Conservation (phyloP, 1,140 invertebrate species). For the Amphibalanus amphitrite region DNA sequence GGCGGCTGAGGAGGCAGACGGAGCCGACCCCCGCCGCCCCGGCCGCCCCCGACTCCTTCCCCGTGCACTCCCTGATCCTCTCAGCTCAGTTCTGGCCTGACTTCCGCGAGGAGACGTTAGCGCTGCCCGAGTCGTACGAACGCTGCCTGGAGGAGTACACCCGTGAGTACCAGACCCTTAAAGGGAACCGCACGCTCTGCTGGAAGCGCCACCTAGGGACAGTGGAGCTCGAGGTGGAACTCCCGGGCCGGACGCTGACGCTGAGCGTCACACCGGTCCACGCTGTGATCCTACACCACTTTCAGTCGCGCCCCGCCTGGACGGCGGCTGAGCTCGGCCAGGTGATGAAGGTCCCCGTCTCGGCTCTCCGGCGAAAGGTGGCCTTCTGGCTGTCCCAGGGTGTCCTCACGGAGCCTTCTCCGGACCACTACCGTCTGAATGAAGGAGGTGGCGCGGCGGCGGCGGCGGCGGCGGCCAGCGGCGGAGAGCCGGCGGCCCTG, state of each 20-base stretch:
- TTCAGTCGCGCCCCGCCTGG: slow-evolving; percentile 62
- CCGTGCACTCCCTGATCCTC: slow-evolving; percentile 66
- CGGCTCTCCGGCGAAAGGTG: slow-evolving; percentile 63
- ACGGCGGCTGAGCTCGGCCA: slow-evolving; percentile 48
- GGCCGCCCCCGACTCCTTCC: slow-evolving; percentile 29
- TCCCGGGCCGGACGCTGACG: slow-evolving; percentile 59
- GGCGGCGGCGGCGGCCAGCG: slow-evolving; percentile 24
- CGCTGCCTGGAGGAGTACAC: slow-evolving; percentile 71
- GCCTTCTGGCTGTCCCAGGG: slow-evolving; percentile 75
- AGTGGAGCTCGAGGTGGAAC: slow-evolving; percentile 79
- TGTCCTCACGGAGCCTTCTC: slow-evolving; percentile 50
- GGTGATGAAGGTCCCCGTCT: slow-evolving; percentile 63
- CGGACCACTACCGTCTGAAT: slow-evolving; percentile 55
- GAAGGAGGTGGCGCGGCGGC: too few relatives aligned
- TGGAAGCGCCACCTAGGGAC: slow-evolving; percentile 88
- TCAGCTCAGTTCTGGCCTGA: slow-evolving; percentile 98
- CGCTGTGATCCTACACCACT: slow-evolving; percentile 86
- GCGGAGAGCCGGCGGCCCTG: slow-evolving; percentile 35
- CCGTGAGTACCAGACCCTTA: slow-evolving; percentile 77
- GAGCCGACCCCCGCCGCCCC: slow-evolving; percentile 8
- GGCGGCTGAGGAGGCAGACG: slow-evolving; percentile 12
- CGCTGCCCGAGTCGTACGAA: slow-evolving; percentile 61
- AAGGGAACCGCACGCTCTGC: slow-evolving; percentile 71
- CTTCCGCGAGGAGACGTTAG: slow-evolving; percentile 83
- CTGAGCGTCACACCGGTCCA: slow-evolving; percentile 80